Percentiles rank a stretch among this genome's conserved stretches.
Conservation (phyloP, 2,113 vertebrate genomes). For the Corythoichthys intestinalis region DNA sequence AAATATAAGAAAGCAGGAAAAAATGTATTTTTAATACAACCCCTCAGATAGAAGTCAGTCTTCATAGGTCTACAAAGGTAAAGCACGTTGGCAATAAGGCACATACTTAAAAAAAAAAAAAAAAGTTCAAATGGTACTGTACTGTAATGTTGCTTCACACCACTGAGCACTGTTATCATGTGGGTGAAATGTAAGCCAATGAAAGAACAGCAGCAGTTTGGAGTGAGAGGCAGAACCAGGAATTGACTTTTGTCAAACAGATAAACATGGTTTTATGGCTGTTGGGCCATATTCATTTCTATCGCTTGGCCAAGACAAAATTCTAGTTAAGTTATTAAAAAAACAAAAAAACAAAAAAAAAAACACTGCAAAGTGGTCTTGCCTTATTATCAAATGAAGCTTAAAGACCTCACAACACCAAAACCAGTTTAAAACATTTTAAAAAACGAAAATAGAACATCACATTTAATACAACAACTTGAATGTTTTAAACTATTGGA, state of each 20-base stretch:
- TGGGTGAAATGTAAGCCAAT: conserved; percentile 47
- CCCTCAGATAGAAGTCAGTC: conserved; percentile 66
- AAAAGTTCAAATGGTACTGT: conserved; percentile 44
- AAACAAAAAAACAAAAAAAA: neutral
- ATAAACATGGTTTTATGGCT: conserved; percentile 3
- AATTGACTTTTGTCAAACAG: conserved; percentile 10
- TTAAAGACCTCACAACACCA: conserved; percentile 41
- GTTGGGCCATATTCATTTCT: conserved; percentile 19
- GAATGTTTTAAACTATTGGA: conserved; percentile 56
- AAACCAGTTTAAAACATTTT: conserved; percentile 41
- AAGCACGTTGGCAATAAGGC: conserved; percentile 65
- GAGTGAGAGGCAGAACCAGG: conserved; percentile 34
- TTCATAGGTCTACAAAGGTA: conserved; percentile 57
- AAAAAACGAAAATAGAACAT: conserved; percentile 30
- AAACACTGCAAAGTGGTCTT: conserved; percentile 10
- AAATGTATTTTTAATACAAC: conserved; percentile 67
- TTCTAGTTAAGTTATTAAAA: conserved; percentile 4
- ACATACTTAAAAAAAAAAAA: conserved; percentile 37
- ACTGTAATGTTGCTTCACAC: conserved; percentile 19
- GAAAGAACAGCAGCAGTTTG: conserved; percentile 38
- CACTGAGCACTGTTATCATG: conserved; percentile 11
- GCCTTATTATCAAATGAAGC: conserved; percentile 24
- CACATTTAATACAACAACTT: conserved; percentile 30
- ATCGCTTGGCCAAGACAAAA: conserved; percentile 8
- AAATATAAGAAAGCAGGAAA: conserved; percentile 71